Conservation (phyloP, 2,888 invertebrate species). For the Dendrolimus houi region DNA sequence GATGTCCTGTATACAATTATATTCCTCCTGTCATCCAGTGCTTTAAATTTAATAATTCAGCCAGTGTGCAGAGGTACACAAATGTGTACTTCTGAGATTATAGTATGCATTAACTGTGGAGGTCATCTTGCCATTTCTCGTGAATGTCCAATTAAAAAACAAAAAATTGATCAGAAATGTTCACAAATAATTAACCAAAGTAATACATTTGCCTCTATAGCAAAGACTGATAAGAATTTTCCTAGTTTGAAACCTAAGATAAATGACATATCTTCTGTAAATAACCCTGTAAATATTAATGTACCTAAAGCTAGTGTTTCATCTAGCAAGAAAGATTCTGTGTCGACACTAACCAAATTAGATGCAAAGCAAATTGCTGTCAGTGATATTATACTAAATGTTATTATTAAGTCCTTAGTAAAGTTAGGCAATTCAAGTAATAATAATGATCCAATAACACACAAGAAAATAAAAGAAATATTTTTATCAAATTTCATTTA, state of each 20-base stretch:
- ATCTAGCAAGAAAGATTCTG: too few species aligned
- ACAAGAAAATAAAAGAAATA: not conserved
- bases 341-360: not conserved
- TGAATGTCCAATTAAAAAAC: not conserved
- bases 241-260: not conserved
- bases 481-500: not conserved
- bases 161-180: not conserved
- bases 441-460: not conserved
- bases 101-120: not conserved
- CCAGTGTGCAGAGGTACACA: not conserved
- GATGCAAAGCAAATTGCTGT: not conserved
- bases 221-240: not conserved
- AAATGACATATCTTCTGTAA: not conserved
- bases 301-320: not conserved
- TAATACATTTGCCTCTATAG: not conserved
- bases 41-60: not conserved
- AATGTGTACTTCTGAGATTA: not conserved
- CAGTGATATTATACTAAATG: not conserved
- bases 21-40: not conserved
- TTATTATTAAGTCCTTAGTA: not conserved
- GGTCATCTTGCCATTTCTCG: not conserved
- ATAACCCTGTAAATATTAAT: not conserved
- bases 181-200: not conserved
- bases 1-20: not conserved
- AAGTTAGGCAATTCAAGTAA: not conserved